Evolutionary conservation across 2,888 invertebrate genomes (phyloP).

Genomic region (Hypsopygia costalis): DNA sequence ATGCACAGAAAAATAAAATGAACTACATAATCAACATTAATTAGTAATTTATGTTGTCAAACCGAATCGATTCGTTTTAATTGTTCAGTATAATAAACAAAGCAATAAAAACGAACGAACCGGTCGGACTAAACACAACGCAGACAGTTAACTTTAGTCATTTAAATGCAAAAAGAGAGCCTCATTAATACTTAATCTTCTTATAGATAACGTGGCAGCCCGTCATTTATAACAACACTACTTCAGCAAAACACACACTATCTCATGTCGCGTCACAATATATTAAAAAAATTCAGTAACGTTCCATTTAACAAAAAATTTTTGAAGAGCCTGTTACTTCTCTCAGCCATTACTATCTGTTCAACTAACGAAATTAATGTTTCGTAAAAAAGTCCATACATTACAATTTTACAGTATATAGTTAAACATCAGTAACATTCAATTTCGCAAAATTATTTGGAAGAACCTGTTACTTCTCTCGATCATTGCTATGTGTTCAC

Average conservation of each 20-base stretch:
- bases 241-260: not conserved
- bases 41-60: slow-evolving; percentile 33
- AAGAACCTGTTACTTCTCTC: too few relatives aligned
- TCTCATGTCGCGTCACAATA: too few relatives aligned
- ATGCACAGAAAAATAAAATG: not conserved
- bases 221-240: slow-evolving; percentile 2
- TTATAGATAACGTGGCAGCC: slow-evolving; percentile 7
- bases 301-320: too few relatives aligned
- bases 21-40: slow-evolving; percentile 20
- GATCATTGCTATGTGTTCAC: too few relatives aligned
- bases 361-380: too few relatives aligned
- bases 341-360: too few relatives aligned
- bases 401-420: too few relatives aligned
- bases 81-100: slow-evolving; percentile 51
- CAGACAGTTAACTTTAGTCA: slow-evolving; percentile 13
- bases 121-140: slow-evolving; percentile 20
- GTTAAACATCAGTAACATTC: too few relatives aligned
- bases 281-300: too few relatives aligned
- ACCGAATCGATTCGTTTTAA: slow-evolving; percentile 41
- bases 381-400: too few relatives aligned
- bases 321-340: too few relatives aligned
- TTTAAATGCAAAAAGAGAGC: slow-evolving; percentile 16
- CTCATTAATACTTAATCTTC: slow-evolving; percentile 17
- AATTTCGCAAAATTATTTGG: too few relatives aligned
- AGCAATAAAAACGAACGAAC: slow-evolving; percentile 39